phyloP scores from a whole-genome alignment of 2,888 invertebrate species.

The Spisula subtruncata region DNA sequence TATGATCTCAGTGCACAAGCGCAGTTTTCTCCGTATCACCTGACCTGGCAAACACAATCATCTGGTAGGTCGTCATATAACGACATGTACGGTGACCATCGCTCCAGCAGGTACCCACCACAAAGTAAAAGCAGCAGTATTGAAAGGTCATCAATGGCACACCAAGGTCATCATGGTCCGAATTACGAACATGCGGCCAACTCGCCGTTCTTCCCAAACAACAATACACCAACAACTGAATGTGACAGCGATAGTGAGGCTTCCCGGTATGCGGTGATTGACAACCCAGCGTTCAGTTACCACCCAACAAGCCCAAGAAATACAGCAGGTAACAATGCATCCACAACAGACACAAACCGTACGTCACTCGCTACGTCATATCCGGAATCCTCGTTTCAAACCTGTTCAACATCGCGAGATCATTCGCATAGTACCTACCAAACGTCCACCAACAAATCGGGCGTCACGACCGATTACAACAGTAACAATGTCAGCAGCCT shows the following conservation, averaged over 20 bases:
- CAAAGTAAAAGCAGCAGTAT: constrained; percentile 41
- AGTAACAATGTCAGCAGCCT: constrained; percentile 71
- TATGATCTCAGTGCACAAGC: constrained; percentile 73
- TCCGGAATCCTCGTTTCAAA: constrained; percentile 64
- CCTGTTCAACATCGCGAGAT: constrained; percentile 45
- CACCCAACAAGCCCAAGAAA: constrained; percentile 66
- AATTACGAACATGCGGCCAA: constrained; percentile 61
- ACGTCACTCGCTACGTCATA: constrained; percentile 53
- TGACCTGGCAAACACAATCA: constrained; percentile 75
- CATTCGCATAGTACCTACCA: constrained; percentile 56
- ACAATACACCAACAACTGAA: constrained; percentile 80
- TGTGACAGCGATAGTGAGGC: constrained; percentile 71
- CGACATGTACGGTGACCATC: constrained; percentile 1
- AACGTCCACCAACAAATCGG: constrained; percentile 57
- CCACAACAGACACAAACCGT: constrained; percentile 46
- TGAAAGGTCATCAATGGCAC: constrained; percentile 44
- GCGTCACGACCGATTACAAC: constrained; percentile 62
- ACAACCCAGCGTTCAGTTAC: constrained; percentile 32
- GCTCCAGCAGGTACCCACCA: constrained; percentile 40
- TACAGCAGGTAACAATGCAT: not conserved
- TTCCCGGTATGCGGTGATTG: constrained; percentile 30
- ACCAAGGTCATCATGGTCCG: not conserved
- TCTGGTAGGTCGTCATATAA: constrained; percentile 31
- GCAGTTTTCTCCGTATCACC: constrained; percentile 77
- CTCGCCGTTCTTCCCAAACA: constrained; percentile 79